A percentile compares a stretch with the other conserved stretches of the same genome.
Conservation (phyloP, 2,113 vertebrate genomes). For the Nymphicus hollandicus region DNA sequence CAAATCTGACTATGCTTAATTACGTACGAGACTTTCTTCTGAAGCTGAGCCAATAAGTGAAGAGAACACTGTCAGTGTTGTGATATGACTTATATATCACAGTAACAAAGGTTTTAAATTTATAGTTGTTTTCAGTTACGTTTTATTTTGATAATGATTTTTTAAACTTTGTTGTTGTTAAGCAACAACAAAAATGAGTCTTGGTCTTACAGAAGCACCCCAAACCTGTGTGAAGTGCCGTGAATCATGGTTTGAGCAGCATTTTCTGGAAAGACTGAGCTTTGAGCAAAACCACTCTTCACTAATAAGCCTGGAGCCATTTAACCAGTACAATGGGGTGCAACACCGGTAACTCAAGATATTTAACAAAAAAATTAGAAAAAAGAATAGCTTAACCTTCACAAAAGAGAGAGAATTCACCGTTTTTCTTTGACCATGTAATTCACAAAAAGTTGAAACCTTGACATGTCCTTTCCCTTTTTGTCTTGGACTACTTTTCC, state of each 20-base stretch:
- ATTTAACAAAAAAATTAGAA: not conserved
- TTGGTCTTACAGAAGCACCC: not conserved
- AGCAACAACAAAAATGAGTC: not conserved
- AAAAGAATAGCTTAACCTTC: not conserved
- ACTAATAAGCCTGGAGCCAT: not conserved
- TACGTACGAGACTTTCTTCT: not conserved
- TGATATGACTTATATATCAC: not conserved
- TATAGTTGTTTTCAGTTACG: rapidly evolving
- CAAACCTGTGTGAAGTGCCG: not conserved
- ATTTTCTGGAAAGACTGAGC: not conserved
- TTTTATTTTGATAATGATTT: not conserved
- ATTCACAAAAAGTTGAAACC: not conserved
- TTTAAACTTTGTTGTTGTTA: not conserved
- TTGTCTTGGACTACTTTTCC: not conserved
- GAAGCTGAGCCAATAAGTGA: not conserved
- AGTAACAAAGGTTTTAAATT: not conserved
- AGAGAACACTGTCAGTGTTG: not conserved
- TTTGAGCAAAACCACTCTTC: not conserved
- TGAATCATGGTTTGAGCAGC: not conserved
- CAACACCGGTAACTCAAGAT: not conserved
- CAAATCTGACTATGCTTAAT: not conserved
- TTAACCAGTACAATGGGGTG: not conserved
- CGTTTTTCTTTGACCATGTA: rapidly evolving
- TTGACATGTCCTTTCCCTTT: not conserved
- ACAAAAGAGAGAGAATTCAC: not conserved